Evolutionary conservation across 2,797 vertebrate genomes (phyloP).

Genomic region (Carduelis carduelis): DNA sequence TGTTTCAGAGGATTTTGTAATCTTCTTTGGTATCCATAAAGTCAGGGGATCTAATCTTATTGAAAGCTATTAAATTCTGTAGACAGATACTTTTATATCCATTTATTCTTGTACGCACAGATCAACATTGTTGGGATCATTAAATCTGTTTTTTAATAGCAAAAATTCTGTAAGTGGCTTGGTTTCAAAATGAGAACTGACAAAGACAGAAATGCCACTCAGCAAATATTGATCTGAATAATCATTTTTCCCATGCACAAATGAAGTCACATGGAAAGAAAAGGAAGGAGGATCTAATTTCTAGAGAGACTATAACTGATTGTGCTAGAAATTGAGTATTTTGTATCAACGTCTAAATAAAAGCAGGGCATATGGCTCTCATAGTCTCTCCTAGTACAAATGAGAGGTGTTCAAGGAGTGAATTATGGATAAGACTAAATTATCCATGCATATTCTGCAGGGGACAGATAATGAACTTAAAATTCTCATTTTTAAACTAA

Average conservation of each 20-base stretch:
- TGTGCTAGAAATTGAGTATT: neutral
- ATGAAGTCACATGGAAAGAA: neutral
- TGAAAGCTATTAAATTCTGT: neutral
- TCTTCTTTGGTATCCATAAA: neutral
- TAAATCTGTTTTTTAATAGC: neutral
- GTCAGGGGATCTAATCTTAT: neutral
- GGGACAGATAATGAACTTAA: neutral
- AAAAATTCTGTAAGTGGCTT: neutral
- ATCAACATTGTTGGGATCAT: neutral
- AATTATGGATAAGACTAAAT: neutral
- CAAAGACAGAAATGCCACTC: neutral
- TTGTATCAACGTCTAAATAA: neutral
- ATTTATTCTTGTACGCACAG: neutral
- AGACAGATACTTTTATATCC: neutral
- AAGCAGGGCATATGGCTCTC: neutral
- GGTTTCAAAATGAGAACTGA: neutral
- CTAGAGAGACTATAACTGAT: neutral
- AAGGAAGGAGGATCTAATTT: neutral
- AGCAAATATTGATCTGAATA: neutral
- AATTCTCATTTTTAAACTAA: conserved; percentile 7
- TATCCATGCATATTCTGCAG: neutral
- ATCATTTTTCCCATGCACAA: neutral
- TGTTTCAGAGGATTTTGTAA: neutral
- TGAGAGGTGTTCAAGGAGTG: neutral
- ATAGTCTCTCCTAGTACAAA: neutral